Base-by-base conservation (phyloP, 2,113 vertebrate genomes). In the Laterallus jamaicensis region DNA sequence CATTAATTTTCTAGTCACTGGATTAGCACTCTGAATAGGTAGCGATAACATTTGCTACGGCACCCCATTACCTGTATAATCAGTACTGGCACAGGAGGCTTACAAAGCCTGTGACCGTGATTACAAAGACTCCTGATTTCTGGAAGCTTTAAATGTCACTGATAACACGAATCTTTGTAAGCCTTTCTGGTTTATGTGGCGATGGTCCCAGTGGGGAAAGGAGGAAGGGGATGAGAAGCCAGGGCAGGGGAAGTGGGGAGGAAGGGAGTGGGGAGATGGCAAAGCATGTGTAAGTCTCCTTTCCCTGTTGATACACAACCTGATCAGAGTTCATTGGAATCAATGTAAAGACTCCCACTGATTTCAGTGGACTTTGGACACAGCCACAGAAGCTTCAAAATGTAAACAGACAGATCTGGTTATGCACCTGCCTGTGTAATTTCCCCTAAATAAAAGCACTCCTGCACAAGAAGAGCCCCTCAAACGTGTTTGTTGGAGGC, bases 301-400 rank as follows among this genome's bases (percentile, higher is more conserved):
- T 5, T 74, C 47, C 40, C 11, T 77, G 37, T 73, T 15, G 67
- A 42, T 77, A 58, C 63, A 15, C 32, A 32, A 84, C 55, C 60
- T 0, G 0, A 64, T 14, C 42, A 5, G 64, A 86, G 71, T 19
- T 94, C 76, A 20, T 0, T 56, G 52, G 73, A 64, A 69, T 44
- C 42, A 84, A 71, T 4, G 32, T 58, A 85, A 93, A 71, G 52
- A 25, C 26, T 86, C 86, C 49, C 66, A 47, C 2, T 86, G 80
- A 59, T 71, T 84, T 62, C 86, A 92, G 54, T 71, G 83, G 80
- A 94, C 86, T 94, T 94, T 88, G 96, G 80, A 90, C 69, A 52
- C 15, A 5, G 54, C 58, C 69, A 80, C 86, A 86, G 86, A 58
- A 93, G 49, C 80, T 96, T 55, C 90, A 54, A 29, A 62, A 52